Base-by-base conservation (phyloP, 2,797 vertebrate genomes). In the Apogon hyalosoma region DNA sequence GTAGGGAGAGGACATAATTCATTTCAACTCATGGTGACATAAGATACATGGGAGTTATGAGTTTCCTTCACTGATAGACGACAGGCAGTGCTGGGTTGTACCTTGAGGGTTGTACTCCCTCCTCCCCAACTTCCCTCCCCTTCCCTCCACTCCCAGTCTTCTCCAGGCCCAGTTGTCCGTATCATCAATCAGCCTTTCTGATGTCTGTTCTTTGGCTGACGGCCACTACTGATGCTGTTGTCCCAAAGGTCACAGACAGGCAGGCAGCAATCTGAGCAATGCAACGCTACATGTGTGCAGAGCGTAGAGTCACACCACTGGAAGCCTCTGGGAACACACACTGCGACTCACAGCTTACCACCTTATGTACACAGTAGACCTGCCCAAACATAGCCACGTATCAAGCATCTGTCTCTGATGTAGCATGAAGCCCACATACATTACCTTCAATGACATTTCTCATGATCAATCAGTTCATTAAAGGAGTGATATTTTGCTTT, bases 121-220 rank as follows among this genome's bases (percentile, higher is more conserved):
- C 10, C 2, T n/a, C 28, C 10, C 7, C 18, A 4, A 0, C 15
- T 19, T 33, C 14, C 14, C 11, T 1, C 2, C 21, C 1, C 57
- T 7, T 13, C 12, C 49, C 7, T 0, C 5, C 40, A 10, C 33
- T 15, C 13, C 38, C 46, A 31, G 68, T 63, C 43, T 48, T 53
- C 52, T 55, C 51, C 47, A 28, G 70, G 42, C 73, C 69, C 85
- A 88, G 84, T 85, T 89, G 83, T 86, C 50, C 70, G 46, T 58
- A 51, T 78, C 82, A 79, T 85, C 86, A 82, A 71, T 90, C 87
- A 85, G 51, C 57, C 60, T n/a, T 9, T 12, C 47, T 61, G 62
- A 39, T 69, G 77, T 60, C 68, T 75, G 82, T 52, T 77, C 52
- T 18, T 69, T 80, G 83, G 49, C 64, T 61, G 56, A 72, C 14